These are phyloP conservation scores for Odontomachus brunneus DNA, from an alignment of 1,140 invertebrate species.

Conservation along the genomic window DNA sequence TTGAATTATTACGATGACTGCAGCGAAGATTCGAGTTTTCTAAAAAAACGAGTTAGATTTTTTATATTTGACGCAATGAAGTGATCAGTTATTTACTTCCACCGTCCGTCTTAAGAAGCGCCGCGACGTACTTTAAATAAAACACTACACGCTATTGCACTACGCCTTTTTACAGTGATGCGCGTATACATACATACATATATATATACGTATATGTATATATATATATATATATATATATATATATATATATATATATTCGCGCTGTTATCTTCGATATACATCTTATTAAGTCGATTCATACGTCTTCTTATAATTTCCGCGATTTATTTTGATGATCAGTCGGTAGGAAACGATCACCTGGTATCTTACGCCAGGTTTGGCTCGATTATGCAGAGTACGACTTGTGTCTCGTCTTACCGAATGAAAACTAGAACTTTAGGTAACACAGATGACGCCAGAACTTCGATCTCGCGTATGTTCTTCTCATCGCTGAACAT, in stretches of 20 bases:
- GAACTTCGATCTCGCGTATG: slow-evolving; percentile 15
- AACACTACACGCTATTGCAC: slow-evolving; percentile 70
- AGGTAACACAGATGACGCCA: slow-evolving; percentile 42
- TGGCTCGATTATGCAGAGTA: slow-evolving; percentile 23
- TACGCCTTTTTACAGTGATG: slow-evolving; percentile 71
- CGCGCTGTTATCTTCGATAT: slow-evolving; percentile 17
- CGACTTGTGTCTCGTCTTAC: slow-evolving; percentile 3
- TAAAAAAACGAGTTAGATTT: too few species aligned
- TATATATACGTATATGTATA: not conserved
- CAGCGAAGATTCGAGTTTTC: too few species aligned
- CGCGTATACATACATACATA: slow-evolving; percentile 10
- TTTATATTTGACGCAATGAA: too few species aligned
- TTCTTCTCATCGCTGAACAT: slow-evolving; percentile 5
- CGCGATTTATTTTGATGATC: slow-evolving; percentile 26
- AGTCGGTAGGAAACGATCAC: slow-evolving; percentile 27
- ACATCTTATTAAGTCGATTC: slow-evolving; percentile 47
- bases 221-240: slow-evolving; percentile 3
- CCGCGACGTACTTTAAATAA: slow-evolving; percentile 37
- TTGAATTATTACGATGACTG: too few species aligned
- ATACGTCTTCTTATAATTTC: slow-evolving; percentile 22
- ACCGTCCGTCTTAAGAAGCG: slow-evolving; percentile 34
- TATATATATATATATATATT: too few species aligned
- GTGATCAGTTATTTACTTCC: slow-evolving; percentile 3
- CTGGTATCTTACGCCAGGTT: slow-evolving; percentile 10
- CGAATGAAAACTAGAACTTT: slow-evolving; percentile 35